Conservation (phyloP, 2,797 vertebrate genomes). For the Trematomus bernacchii region DNA sequence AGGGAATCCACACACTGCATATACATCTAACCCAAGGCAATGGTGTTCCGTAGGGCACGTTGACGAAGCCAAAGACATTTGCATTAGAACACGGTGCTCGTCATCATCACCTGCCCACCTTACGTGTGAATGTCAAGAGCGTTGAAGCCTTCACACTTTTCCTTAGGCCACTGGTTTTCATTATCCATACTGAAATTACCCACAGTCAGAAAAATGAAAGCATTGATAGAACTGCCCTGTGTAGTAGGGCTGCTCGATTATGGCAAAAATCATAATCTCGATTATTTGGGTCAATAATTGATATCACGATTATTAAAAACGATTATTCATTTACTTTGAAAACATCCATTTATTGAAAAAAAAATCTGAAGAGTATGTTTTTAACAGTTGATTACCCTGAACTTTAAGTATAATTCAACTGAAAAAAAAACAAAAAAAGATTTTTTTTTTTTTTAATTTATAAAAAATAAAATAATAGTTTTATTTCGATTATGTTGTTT, state of each 20-base stretch:
- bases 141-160: conserved; percentile 12
- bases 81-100: not conserved
- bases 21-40: conserved; percentile 29
- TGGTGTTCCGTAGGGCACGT: conserved; percentile 6
- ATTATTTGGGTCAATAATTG: too few species aligned
- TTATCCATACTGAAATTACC: conserved; percentile 40
- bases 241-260: not conserved
- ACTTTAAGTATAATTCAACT: too few species aligned
- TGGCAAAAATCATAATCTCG: too few species aligned
- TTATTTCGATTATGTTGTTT: too few species aligned
- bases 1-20: conserved; percentile 28
- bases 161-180: conserved; percentile 20
- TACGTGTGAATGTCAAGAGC: conserved; percentile 37
- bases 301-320: too few species aligned
- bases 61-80: conserved; percentile 23
- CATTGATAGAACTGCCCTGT: not conserved
- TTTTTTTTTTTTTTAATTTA: too few species aligned
- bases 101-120: conserved; percentile 32
- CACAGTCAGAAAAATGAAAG: not conserved
- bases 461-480: too few species aligned
- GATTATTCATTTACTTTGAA: too few species aligned
- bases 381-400: too few species aligned
- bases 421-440: too few species aligned
- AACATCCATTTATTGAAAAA: too few species aligned
- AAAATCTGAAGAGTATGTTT: too few species aligned